Conservation (phyloP, 2,113 vertebrate genomes). For the Triplophysa rosa region DNA sequence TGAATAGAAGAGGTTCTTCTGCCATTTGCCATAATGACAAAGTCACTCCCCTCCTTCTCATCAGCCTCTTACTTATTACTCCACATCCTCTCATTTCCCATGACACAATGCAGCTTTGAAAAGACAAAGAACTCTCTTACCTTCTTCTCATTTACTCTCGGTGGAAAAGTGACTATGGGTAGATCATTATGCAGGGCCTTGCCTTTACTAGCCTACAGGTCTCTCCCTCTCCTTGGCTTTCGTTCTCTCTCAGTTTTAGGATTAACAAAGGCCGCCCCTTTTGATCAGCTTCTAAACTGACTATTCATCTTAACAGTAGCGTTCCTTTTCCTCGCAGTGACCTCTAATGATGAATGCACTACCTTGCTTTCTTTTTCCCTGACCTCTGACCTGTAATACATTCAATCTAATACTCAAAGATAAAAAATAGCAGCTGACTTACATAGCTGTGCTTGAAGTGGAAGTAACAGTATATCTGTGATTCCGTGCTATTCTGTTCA, state of each 20-base stretch:
- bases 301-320: background rate
- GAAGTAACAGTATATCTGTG: too few relatives aligned
- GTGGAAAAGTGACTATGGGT: conserved; percentile 4
- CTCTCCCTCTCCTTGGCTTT: conserved; percentile 27
- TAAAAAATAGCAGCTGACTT: background rate
- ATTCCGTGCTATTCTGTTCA: too few relatives aligned
- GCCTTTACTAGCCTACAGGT: conserved; percentile 36
- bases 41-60: conserved; percentile 52
- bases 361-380: background rate
- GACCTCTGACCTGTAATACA: conserved; percentile 5
- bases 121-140: conserved; percentile 24
- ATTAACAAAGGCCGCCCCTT: conserved; percentile 7
- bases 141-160: conserved; percentile 45
- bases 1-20: conserved; percentile 56
- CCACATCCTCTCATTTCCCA: conserved; percentile 15
- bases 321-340: background rate
- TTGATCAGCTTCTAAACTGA: conserved; percentile 18
- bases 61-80: background rate
- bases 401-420: background rate
- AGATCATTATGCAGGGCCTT: conserved; percentile 14
- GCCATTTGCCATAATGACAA: conserved; percentile 74
- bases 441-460: background rate
- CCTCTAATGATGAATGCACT: background rate
- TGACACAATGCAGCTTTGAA: conserved; percentile 35
- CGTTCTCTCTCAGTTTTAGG: background rate